phyloP scores from a whole-genome alignment of 2,888 invertebrate genomes.

The Cyaniris semiargus region DNA sequence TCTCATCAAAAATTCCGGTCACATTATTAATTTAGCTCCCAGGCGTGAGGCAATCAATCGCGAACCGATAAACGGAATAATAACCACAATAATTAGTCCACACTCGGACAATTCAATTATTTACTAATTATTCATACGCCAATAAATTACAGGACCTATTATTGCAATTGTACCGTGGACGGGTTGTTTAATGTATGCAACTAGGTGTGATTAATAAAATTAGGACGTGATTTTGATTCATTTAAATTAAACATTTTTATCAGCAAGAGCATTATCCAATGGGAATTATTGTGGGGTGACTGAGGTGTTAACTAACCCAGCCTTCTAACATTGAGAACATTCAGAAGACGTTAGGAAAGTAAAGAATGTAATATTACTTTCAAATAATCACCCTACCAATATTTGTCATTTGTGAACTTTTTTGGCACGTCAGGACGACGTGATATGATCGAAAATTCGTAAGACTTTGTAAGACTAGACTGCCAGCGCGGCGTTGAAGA shows the following conservation, averaged over 20 bases:
- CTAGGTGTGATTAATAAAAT: neutral
- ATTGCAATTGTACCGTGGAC: neutral
- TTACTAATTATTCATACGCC: conserved; percentile 17
- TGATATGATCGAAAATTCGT: no score
- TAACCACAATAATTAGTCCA: neutral
- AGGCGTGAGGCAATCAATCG: neutral
- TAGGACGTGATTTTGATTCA: neutral
- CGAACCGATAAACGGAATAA: neutral
- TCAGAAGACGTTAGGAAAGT: no score
- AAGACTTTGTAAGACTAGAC: no score
- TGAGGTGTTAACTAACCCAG: no score
- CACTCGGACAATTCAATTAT: conserved; percentile 15
- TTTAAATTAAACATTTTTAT: neutral
- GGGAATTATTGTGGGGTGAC: no score
- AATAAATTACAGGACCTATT: conserved; percentile 1
- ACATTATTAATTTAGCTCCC: neutral
- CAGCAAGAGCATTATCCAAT: neutral
- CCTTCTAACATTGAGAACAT: no score
- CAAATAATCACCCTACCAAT: no score
- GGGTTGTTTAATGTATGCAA: neutral
- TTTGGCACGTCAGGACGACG: no score
- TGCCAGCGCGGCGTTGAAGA: no score
- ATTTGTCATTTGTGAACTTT: no score
- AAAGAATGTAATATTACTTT: no score
- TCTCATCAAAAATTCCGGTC: neutral